Conservation (phyloP, 2,797 vertebrate genomes). For the Myotis pilosus region DNA sequence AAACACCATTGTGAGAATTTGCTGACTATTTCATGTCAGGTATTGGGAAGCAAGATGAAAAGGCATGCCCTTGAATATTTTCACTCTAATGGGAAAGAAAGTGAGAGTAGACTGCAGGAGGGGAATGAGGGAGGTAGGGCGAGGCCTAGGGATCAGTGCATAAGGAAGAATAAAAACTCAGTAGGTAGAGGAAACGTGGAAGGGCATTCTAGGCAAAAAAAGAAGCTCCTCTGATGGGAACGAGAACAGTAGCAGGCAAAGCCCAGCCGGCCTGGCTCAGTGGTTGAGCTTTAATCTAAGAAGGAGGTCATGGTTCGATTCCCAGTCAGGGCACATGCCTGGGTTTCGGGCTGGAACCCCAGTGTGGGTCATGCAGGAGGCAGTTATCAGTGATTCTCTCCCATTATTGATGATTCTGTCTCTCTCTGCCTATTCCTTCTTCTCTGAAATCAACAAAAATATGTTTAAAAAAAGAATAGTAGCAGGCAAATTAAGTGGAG, state of each 20-base stretch:
- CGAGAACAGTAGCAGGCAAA: neutral
- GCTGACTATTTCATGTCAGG: neutral
- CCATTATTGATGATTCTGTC: no score
- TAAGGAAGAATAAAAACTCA: neutral
- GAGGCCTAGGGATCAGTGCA: neutral
- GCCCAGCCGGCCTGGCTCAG: no score
- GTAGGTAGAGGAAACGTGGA: neutral
- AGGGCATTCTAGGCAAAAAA: neutral
- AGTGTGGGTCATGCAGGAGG: no score
- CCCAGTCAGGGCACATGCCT: no score
- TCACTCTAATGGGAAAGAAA: neutral
- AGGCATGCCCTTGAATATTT: conserved; percentile 15
- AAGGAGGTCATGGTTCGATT: no score
- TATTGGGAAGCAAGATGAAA: conserved; percentile 23
- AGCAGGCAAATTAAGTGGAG: neutral
- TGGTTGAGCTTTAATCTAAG: no score
- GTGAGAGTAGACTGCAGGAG: neutral
- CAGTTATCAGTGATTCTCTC: no score
- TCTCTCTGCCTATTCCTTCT: no score
- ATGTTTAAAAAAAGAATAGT: neutral
- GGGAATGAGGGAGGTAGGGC: neutral
- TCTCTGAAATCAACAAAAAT: no score
- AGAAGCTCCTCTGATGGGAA: neutral
- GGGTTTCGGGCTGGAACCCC: no score
- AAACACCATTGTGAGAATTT: conserved; percentile 3